Conservation (phyloP, 2,797 vertebrate genomes). For the Neosilurus mollespiculum region DNA sequence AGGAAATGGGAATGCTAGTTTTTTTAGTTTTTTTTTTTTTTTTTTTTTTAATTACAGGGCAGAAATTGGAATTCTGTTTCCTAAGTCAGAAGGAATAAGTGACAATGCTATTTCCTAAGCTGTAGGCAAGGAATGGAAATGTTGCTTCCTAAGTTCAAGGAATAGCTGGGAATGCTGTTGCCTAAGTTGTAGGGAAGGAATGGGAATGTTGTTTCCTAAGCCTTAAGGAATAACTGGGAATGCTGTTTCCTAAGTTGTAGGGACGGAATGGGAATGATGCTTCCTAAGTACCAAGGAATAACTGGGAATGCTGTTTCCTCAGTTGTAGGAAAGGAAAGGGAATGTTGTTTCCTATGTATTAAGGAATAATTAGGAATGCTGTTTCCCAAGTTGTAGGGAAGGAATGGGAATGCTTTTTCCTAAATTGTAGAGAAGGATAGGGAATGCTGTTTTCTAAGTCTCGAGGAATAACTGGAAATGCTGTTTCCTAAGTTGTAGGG, state of each 20-base stretch:
- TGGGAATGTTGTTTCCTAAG: neutral
- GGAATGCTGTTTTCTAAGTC: too few relatives aligned
- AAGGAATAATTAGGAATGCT: neutral
- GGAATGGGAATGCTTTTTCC: neutral
- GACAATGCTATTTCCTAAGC: too few relatives aligned
- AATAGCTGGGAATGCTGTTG: neutral
- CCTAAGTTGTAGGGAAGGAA: neutral
- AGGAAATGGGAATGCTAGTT: too few relatives aligned
- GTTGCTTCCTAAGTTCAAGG: neutral
- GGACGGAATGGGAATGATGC: neutral
- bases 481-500: too few relatives aligned
- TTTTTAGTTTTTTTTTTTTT: too few relatives aligned
- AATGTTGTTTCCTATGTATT: neutral
- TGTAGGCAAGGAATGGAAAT: too few relatives aligned
- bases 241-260: too few relatives aligned
- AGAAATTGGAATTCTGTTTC: too few relatives aligned
- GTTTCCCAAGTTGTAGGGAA: neutral
- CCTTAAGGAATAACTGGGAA: neutral
- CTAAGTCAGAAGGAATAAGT: too few relatives aligned
- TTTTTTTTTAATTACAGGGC: too few relatives aligned
- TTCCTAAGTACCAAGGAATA: neutral
- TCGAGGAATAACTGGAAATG: too few relatives aligned
- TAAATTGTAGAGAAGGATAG: too few relatives aligned
- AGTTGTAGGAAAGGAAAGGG: neutral
- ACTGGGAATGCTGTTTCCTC: neutral